Conservation (phyloP, 2,113 vertebrate genomes). For the Bothrops jararaca region DNA sequence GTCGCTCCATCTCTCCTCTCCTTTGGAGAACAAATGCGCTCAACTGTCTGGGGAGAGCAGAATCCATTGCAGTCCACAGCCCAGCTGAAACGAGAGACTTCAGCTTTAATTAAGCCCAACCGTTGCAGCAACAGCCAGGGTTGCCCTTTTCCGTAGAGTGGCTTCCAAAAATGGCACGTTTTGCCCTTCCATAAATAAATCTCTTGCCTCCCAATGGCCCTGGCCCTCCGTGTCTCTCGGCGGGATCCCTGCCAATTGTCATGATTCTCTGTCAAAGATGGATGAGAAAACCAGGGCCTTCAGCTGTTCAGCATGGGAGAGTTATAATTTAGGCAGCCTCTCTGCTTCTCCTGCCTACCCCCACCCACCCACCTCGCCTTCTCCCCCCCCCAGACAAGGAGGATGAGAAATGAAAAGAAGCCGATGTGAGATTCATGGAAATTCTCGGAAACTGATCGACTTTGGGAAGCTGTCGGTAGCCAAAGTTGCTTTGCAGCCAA, state of each 20-base stretch:
- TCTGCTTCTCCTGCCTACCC: neutral
- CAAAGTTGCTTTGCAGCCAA: neutral
- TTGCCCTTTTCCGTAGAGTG: neutral
- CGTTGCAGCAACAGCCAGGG: neutral
- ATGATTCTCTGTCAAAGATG: neutral
- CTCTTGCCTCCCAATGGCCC: fast-evolving
- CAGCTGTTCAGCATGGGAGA: neutral
- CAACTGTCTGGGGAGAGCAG: neutral
- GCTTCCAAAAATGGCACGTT: neutral
- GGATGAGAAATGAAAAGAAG: neutral
- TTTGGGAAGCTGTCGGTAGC: neutral
- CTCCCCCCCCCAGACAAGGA: neutral
- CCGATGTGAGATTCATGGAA: fast-evolving
- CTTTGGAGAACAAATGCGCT: neutral
- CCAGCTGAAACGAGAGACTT: neutral
- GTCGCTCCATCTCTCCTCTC: neutral
- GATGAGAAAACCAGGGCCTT: neutral
- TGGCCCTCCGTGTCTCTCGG: neutral
- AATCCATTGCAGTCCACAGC: neutral
- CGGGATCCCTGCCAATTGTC: neutral
- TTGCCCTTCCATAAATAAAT: neutral
- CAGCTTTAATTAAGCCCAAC: neutral
- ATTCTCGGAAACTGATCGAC: neutral
- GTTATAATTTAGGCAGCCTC: neutral
- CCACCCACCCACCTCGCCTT: too few relatives aligned